These are phyloP conservation scores for Ispidina picta DNA, from an alignment of 2,797 vertebrate species.

Conservation along the genomic window DNA sequence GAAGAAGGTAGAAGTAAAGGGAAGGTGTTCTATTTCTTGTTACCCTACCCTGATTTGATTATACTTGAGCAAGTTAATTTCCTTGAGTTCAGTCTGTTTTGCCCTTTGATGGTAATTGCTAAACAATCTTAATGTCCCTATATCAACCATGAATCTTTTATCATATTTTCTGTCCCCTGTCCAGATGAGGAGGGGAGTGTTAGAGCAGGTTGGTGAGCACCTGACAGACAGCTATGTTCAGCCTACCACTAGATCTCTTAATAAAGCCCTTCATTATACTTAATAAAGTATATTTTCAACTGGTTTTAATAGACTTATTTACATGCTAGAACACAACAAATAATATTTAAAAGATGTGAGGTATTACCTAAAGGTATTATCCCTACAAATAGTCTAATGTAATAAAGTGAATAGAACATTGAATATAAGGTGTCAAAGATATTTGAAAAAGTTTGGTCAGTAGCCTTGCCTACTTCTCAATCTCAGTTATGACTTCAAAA, in stretches of 20 bases:
- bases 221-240: not conserved
- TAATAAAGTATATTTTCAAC: not conserved
- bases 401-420: not conserved
- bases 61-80: not conserved
- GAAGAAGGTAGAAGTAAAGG: not conserved
- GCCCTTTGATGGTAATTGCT: not conserved
- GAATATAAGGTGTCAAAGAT: not conserved
- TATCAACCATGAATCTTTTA: rapidly evolving
- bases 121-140: not conserved
- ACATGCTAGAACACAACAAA: not conserved
- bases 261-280: not conserved
- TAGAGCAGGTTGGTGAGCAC: too few species aligned
- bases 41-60: not conserved
- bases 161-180: not conserved
- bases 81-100: not conserved
- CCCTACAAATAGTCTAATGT: not conserved
- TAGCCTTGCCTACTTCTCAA: not conserved
- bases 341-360: not conserved
- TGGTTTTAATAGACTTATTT: not conserved
- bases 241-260: not conserved
- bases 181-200: not conserved
- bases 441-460: not conserved
- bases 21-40: not conserved
- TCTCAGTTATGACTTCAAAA: not conserved
- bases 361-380: rapidly evolving